These are phyloP conservation scores for Holothuria glaberrima DNA, from an alignment of 35 echinoderm and acorn worm species.

Conservation along the genomic window DNA sequence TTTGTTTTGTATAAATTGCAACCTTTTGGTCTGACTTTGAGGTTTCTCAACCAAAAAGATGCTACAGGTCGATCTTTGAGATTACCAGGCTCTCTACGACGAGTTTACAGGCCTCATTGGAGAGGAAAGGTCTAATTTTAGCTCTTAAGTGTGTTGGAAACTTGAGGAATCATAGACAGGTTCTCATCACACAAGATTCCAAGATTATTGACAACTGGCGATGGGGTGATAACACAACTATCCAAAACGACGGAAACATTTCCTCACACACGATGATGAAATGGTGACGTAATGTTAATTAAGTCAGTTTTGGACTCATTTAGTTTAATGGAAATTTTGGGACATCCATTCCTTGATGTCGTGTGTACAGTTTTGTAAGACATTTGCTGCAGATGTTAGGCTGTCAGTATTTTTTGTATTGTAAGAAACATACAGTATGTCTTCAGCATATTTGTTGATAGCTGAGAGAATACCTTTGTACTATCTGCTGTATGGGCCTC, in stretches of 20 bases:
- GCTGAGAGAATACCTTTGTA: background rate
- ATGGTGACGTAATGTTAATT: background rate
- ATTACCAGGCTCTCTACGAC: too few species aligned
- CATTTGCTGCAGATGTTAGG: background rate
- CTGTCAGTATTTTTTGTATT: background rate
- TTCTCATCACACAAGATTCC: background rate
- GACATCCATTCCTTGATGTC: background rate
- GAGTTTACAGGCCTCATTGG: too few species aligned
- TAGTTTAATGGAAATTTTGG: background rate
- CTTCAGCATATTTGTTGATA: constrained; percentile 4
- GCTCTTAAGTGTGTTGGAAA: too few species aligned
- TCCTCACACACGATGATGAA: background rate
- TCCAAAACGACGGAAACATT: background rate
- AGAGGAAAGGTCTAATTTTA: background rate
- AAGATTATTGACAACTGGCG: background rate
- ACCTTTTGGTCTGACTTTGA: too few species aligned
- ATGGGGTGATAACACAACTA: background rate
- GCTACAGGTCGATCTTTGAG: too few species aligned
- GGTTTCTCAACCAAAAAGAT: too few species aligned
- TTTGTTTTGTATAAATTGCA: too few species aligned
- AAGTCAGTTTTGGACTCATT: constrained; percentile 3
- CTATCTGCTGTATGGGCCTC: background rate
- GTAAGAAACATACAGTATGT: background rate
- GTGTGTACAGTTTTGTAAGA: background rate
- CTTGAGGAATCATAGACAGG: too few species aligned